A percentile compares a stretch with the other conserved stretches of the same genome.
Conservation (phyloP, 2,888 invertebrate genomes). For the Cantharis lateralis region DNA sequence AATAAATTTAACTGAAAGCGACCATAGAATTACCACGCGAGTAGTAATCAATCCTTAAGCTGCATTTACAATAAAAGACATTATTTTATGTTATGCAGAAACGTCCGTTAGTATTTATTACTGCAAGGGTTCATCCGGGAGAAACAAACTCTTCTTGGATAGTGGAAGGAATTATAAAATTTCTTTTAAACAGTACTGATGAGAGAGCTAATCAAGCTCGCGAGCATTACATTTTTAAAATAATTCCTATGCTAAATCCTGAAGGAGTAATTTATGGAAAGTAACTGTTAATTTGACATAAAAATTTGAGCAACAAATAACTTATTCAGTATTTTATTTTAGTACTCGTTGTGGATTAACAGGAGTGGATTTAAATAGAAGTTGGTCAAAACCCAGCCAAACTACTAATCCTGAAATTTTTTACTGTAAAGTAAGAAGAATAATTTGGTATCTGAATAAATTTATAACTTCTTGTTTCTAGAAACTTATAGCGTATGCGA, state of each 20-base stretch:
- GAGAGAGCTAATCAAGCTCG: conserved; percentile 62
- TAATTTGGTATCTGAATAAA: neutral
- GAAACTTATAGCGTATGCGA: conserved; percentile 38
- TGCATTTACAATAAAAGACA: neutral
- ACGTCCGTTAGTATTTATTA: conserved; percentile 72
- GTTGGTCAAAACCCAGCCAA: conserved; percentile 79
- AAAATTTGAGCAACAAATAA: neutral
- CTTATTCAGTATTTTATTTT: conserved; percentile 52
- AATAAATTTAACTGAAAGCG: neutral
- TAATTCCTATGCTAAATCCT: conserved; percentile 87
- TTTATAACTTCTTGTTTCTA: conserved; percentile 19
- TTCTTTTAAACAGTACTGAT: conserved; percentile 64
- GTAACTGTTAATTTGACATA: conserved; percentile 58
- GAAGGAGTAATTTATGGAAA: conserved; percentile 88
- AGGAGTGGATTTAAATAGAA: conserved; percentile 83
- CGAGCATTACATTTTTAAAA: conserved; percentile 78
- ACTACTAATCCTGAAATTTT: conserved; percentile 81
- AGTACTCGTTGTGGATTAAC: conserved; percentile 84
- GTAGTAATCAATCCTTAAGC: neutral
- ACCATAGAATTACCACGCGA: neutral
- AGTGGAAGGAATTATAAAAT: conserved; percentile 79
- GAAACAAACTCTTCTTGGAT: conserved; percentile 90
- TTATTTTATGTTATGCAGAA: conserved; percentile 55
- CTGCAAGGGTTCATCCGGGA: conserved; percentile 84
- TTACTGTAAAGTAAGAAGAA: conserved; percentile 69